Evolutionary conservation across 2,113 vertebrate genomes (phyloP).

Genomic region (Ceyx melanurus): DNA sequence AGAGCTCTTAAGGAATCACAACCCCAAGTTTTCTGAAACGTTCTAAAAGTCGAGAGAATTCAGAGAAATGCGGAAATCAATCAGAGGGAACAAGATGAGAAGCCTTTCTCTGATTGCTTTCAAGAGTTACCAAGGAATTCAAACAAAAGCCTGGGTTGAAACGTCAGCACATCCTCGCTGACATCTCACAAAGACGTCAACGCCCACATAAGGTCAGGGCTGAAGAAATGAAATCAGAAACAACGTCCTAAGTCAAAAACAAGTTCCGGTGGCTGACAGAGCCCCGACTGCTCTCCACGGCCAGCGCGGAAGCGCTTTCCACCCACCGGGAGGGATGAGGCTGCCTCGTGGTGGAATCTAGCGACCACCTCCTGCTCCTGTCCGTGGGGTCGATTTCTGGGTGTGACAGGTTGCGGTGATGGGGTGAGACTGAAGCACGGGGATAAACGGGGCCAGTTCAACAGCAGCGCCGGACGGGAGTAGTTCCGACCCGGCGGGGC

Average conservation of each 20-base stretch:
- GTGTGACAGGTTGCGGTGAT: not conserved
- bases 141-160: not conserved
- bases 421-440: not conserved
- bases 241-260: accelerated
- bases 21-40: accelerated
- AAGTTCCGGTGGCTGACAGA: not conserved
- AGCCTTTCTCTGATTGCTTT: not conserved
- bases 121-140: not conserved
- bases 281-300: accelerated
- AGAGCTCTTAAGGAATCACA: not conserved
- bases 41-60: not conserved
- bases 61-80: not conserved
- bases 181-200: not conserved
- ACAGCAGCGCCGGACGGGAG: not conserved
- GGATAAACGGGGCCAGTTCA: no score
- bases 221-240: not conserved
- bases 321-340: no score
- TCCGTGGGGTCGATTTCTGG: not conserved
- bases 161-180: not conserved
- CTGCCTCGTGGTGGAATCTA: accelerated
- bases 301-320: not conserved
- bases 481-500: not conserved
- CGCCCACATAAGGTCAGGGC: not conserved
- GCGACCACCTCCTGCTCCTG: accelerated
- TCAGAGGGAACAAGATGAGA: accelerated